A percentile compares a stretch with the other conserved stretches of the same genome.
These are phyloP conservation scores for Plusia festucae DNA, from an alignment of 2,888 invertebrate species.

Conservation along the genomic window DNA sequence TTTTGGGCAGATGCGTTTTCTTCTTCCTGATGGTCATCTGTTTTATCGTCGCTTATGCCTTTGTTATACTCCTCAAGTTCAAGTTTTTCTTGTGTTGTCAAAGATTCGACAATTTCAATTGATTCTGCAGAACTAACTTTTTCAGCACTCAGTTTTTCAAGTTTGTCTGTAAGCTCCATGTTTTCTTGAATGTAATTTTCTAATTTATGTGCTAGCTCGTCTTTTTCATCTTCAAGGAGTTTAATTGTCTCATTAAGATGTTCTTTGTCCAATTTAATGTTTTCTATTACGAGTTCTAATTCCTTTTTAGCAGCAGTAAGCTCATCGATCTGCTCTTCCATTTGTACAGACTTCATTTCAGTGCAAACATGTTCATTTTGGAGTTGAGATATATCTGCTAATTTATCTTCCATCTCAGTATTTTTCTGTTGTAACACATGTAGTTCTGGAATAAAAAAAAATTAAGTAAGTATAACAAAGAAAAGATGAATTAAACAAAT, in stretches of 20 bases:
- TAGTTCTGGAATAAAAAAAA: constrained; percentile 81
- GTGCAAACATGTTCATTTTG: constrained; percentile 93
- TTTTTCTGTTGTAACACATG: constrained; percentile 90
- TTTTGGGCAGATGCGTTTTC: constrained; percentile 72
- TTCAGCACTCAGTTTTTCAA: constrained; percentile 92
- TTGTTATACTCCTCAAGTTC: constrained; percentile 92
- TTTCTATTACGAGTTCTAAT: constrained; percentile 84
- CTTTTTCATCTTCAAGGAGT: constrained; percentile 89
- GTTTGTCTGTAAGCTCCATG: constrained; percentile 92
- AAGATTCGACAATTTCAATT: constrained; percentile 92
- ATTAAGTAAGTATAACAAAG: constrained; percentile 8
- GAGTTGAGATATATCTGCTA: constrained; percentile 90
- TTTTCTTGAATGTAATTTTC: constrained; percentile 92
- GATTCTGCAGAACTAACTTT: constrained; percentile 94
- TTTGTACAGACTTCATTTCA: constrained; percentile 93
- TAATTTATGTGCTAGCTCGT: constrained; percentile 89
- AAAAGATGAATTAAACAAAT: constrained; percentile 7
- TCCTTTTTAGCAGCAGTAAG: constrained; percentile 86
- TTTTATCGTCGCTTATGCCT: constrained; percentile 74
- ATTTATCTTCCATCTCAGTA: constrained; percentile 89
- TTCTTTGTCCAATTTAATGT: constrained; percentile 86
- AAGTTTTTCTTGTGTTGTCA: constrained; percentile 92
- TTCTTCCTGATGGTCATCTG: constrained; percentile 61
- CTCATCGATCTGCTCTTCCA: constrained; percentile 93
- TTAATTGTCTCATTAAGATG: constrained; percentile 89